Percentiles rank a stretch among this genome's conserved stretches.
phyloP scores from a whole-genome alignment of 2,797 vertebrate genomes.

The Tauraco hartlaubi region DNA sequence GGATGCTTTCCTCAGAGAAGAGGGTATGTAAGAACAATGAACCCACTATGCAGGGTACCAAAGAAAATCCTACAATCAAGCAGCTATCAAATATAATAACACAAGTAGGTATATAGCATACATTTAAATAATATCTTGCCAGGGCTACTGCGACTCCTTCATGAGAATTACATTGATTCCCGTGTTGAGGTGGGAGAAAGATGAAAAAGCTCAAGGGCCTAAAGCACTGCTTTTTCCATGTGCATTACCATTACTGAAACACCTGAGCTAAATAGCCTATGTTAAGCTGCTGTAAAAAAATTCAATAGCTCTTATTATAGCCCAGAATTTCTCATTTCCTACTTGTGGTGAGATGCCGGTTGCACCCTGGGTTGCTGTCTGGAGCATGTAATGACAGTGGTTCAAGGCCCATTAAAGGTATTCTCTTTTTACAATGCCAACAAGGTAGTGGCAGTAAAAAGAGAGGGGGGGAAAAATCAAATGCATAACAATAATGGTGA shows the following conservation, averaged over 20 bases:
- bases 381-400: constrained; percentile 50
- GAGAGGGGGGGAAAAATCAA: background rate
- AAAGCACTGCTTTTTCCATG: constrained; percentile 38
- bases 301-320: constrained; percentile 51
- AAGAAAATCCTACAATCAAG: background rate
- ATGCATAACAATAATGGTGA: constrained; percentile 28
- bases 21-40: rapidly evolving
- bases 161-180: background rate
- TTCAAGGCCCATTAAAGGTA: constrained; percentile 44
- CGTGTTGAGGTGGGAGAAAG: background rate
- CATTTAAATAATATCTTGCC: background rate
- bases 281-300: constrained; percentile 56
- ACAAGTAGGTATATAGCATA: background rate
- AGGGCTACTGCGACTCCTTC: background rate
- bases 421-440: constrained; percentile 62
- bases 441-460: constrained; percentile 67
- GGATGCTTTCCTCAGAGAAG: background rate
- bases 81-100: background rate
- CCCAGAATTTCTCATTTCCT: constrained; percentile 74
- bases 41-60: background rate
- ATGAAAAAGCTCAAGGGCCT: constrained; percentile 6
- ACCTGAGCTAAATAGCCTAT: constrained; percentile 62
- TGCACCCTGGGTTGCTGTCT: constrained; percentile 66
- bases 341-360: constrained; percentile 42
- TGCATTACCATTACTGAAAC: constrained; percentile 43